Evolutionary conservation across 2,113 vertebrate species (phyloP).

Genomic region (Laterallus jamaicensis): DNA sequence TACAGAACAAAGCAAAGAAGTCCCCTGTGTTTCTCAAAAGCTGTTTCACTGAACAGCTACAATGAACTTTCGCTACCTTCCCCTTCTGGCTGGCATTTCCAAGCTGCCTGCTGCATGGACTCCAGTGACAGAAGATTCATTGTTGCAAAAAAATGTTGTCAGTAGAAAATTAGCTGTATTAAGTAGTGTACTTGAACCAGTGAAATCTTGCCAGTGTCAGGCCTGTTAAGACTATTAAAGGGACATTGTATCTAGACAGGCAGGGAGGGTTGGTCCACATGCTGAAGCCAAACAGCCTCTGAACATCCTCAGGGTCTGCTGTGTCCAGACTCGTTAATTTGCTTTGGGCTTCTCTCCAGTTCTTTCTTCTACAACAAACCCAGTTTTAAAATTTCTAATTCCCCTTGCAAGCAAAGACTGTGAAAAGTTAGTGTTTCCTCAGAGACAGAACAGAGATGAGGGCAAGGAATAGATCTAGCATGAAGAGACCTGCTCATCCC

Average conservation of each 20-base stretch:
- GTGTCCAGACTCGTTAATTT: conserved; percentile 49
- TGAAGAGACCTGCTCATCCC: background rate
- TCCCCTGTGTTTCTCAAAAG: background rate
- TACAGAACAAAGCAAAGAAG: background rate
- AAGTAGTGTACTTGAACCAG: conserved; percentile 40
- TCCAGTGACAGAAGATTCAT: conserved; percentile 60
- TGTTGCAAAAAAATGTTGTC: conserved; percentile 66
- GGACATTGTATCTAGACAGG: conserved; percentile 42
- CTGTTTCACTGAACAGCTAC: background rate
- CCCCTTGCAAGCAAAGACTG: background rate
- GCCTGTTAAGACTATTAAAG: conserved; percentile 56
- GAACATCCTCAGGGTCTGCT: background rate
- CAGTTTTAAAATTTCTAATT: background rate
- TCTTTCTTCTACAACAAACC: conserved; percentile 14
- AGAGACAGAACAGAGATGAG: background rate
- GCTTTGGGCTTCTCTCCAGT: conserved; percentile 46
- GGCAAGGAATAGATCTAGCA: background rate
- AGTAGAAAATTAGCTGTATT: conserved; percentile 67
- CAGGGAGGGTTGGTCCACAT: conserved; percentile 30
- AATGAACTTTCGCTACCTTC: background rate
- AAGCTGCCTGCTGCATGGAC: conserved; percentile 16
- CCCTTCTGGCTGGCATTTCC: conserved; percentile 45
- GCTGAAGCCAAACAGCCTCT: conserved; percentile 8
- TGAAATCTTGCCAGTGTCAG: conserved; percentile 54
- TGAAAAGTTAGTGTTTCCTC: background rate